Percentiles rank a stretch among this genome's conserved stretches.
Conservation (phyloP, 1,140 invertebrate genomes). For the Drosophila pallidifrons region DNA sequence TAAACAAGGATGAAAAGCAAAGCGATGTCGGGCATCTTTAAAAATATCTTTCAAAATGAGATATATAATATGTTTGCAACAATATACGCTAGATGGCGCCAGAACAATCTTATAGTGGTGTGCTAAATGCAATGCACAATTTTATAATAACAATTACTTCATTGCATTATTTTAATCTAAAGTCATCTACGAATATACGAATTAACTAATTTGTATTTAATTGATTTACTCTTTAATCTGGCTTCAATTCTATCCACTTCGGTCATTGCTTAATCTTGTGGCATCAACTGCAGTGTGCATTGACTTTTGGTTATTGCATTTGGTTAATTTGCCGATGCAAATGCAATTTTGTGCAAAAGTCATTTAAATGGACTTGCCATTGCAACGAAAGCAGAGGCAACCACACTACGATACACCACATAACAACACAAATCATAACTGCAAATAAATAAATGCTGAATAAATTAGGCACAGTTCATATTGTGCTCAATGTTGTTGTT, state of each 20-base stretch:
- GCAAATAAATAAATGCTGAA: slow-evolving; percentile 78
- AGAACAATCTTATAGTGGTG: no score
- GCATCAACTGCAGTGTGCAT: slow-evolving; percentile 21
- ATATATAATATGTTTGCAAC: no score
- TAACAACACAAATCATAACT: slow-evolving; percentile 76
- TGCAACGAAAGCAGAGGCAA: background rate
- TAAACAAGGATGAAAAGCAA: no score
- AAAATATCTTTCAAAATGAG: no score
- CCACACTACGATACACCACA: slow-evolving; percentile 5
- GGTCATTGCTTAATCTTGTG: slow-evolving; percentile 26
- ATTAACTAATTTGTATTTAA: background rate
- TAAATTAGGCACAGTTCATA: slow-evolving; percentile 62
- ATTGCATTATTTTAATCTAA: no score
- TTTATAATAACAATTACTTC: no score
- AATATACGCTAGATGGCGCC: no score
- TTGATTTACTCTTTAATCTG: slow-evolving; percentile 21
- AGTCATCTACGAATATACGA: background rate
- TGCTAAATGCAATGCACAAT: no score
- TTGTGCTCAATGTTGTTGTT: slow-evolving; percentile 11
- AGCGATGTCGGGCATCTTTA: no score
- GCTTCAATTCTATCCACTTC: background rate
- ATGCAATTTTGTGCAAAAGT: slow-evolving; percentile 73
- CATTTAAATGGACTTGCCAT: slow-evolving; percentile 58
- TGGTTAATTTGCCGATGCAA: slow-evolving; percentile 67
- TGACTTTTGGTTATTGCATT: slow-evolving; percentile 36